Percentiles rank a stretch among this genome's conserved stretches.
phyloP scores from a whole-genome alignment of 2,113 vertebrate species.

The Jaculus jaculus region DNA sequence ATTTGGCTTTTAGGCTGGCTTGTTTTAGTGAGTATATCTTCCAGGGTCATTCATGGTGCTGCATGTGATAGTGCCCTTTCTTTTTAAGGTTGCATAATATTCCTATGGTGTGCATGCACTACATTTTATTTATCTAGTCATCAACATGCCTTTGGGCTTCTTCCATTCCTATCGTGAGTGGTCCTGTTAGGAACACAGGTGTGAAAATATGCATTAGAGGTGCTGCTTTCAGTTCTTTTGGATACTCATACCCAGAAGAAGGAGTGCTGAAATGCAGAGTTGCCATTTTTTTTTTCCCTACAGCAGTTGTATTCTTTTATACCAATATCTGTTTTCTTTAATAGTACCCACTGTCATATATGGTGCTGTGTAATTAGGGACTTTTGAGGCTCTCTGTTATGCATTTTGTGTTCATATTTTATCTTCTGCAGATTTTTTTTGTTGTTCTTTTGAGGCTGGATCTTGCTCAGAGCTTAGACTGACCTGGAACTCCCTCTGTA shows the following conservation, averaged over 20 bases:
- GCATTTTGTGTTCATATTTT: background rate
- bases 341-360: background rate
- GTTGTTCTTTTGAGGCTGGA: too few relatives aligned
- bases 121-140: background rate
- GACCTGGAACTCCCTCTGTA: too few relatives aligned
- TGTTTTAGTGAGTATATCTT: background rate
- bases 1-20: background rate
- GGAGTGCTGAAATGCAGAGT: background rate
- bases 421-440: background rate
- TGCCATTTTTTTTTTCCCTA: background rate
- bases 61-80: background rate
- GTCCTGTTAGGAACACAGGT: background rate
- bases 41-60: background rate
- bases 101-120: too few relatives aligned
- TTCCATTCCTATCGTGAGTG: background rate
- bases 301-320: background rate
- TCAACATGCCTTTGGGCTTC: background rate
- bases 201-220: background rate
- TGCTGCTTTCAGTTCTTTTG: background rate
- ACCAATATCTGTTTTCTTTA: background rate
- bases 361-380: background rate
- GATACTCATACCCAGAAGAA: background rate
- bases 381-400: background rate
- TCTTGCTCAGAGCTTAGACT: too few relatives aligned
- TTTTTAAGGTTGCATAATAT: background rate